Conservation (phyloP, 2,797 vertebrate species). For the Naso thynnoides region DNA sequence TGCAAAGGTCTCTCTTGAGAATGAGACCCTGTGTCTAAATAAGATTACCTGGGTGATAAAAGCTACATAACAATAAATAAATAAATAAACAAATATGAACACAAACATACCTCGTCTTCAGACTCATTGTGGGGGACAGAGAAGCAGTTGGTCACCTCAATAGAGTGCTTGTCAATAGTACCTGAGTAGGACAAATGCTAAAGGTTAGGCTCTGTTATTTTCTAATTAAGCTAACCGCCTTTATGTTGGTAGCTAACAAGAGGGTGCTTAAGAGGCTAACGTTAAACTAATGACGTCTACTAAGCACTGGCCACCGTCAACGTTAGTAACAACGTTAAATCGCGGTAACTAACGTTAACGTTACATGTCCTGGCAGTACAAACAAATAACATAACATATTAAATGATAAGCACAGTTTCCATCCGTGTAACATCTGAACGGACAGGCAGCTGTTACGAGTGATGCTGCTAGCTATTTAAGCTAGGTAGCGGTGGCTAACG, state of each 20-base stretch:
- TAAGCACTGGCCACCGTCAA: background rate
- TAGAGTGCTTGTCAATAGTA: slow-evolving; percentile 94
- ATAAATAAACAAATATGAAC: too few species aligned
- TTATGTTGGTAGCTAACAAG: slow-evolving; percentile 1
- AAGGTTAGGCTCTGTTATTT: background rate
- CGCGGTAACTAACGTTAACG: too few species aligned
- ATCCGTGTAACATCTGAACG: rapidly evolving
- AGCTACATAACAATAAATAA: too few species aligned
- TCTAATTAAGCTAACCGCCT: background rate
- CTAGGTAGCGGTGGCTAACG: slow-evolving; percentile 17
- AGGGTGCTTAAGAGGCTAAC: background rate
- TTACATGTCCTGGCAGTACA: rapidly evolving
- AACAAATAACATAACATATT: rapidly evolving
- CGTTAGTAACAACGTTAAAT: background rate
- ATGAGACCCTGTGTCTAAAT: too few species aligned
- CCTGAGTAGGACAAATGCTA: slow-evolving; percentile 78
- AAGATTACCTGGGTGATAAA: too few species aligned
- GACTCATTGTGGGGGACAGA: slow-evolving; percentile 99
- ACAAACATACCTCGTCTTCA: slow-evolving; percentile 92
- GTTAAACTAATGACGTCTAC: background rate
- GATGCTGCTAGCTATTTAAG: slow-evolving; percentile 18
- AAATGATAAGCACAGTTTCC: rapidly evolving
- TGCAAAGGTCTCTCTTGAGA: too few species aligned
- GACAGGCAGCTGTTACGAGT: slow-evolving; percentile 10
- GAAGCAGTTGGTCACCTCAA: slow-evolving; percentile 98